Conservation (phyloP, 2,888 invertebrate species). For the Cordylochernes scorpioides region DNA sequence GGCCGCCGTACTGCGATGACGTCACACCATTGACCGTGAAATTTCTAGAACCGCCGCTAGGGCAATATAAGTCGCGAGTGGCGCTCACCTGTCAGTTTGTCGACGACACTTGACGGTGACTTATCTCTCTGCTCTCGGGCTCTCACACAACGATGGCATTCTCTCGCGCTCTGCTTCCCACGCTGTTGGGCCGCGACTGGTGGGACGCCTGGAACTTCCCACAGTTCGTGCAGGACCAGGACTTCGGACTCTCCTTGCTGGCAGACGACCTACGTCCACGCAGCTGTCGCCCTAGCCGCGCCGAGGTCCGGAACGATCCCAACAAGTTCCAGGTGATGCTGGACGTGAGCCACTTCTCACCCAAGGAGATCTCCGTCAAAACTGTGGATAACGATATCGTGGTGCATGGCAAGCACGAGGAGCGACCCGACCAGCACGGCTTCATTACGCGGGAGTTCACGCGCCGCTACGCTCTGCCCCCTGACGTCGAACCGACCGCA, state of each 20-base stretch:
- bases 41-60: too few species aligned
- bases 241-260: slow-evolving; percentile 9
- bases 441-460: slow-evolving; percentile 45
- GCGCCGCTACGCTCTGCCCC: slow-evolving; percentile 42
- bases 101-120: too few species aligned
- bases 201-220: slow-evolving; percentile 11
- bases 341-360: slow-evolving; percentile 35
- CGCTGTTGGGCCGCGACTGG: too few species aligned
- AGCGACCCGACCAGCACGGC: slow-evolving; percentile 55
- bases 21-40: too few species aligned
- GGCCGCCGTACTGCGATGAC: too few species aligned
- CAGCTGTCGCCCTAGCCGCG: too few species aligned
- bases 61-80: too few species aligned
- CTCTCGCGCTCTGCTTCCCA: too few species aligned
- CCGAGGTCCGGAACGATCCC: slow-evolving; percentile 1
- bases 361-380: slow-evolving; percentile 46
- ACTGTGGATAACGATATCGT: slow-evolving; percentile 37
- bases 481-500: slow-evolving; percentile 41
- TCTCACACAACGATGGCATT: too few species aligned
- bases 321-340: slow-evolving; percentile 4
- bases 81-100: too few species aligned
- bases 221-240: slow-evolving; percentile 6
- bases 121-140: too few species aligned
- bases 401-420: slow-evolving; percentile 49
- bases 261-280: slow-evolving; percentile 7